Conservation (phyloP, 2,797 vertebrate species). For the Sebastes taczanowskii region DNA sequence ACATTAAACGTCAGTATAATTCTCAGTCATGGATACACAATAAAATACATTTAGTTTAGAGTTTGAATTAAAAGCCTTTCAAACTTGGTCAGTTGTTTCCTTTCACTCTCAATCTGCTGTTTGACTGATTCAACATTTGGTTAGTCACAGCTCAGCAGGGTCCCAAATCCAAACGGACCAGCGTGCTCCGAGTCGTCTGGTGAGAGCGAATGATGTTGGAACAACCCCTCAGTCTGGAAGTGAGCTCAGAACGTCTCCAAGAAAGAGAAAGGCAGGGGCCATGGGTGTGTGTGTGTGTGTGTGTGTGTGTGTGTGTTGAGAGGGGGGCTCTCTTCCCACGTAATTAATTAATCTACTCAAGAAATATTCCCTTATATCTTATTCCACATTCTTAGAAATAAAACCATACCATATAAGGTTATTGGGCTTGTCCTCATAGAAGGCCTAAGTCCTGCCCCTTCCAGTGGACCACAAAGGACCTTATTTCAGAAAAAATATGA, state of each 20-base stretch:
- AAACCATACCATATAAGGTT: too few relatives aligned
- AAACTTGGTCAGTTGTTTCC: background rate
- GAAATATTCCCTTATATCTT: background rate
- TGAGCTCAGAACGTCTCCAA: constrained; percentile 36
- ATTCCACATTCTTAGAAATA: too few relatives aligned
- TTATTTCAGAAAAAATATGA: too few relatives aligned
- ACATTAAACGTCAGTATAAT: background rate
- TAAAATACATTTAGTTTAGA: background rate
- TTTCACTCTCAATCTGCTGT: background rate
- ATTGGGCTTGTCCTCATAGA: too few relatives aligned
- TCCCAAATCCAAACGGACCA: background rate
- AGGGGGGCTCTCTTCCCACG: background rate
- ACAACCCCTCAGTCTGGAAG: constrained; percentile 1
- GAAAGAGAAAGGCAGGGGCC: background rate
- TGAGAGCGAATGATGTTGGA: background rate
- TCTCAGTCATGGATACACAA: background rate
- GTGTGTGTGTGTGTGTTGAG: too few relatives aligned
- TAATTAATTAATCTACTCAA: constrained; percentile 13
- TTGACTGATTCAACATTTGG: constrained; percentile 33
- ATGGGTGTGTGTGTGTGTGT: background rate
- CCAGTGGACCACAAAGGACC: too few relatives aligned
- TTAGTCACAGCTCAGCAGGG: constrained; percentile 52
- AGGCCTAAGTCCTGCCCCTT: too few relatives aligned
- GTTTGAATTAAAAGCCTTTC: constrained; percentile 11
- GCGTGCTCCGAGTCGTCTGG: background rate